Percentiles rank a stretch among this genome's conserved stretches.
Conservation (phyloP, 2,888 invertebrate genomes). For the Drosophila paracracens region DNA sequence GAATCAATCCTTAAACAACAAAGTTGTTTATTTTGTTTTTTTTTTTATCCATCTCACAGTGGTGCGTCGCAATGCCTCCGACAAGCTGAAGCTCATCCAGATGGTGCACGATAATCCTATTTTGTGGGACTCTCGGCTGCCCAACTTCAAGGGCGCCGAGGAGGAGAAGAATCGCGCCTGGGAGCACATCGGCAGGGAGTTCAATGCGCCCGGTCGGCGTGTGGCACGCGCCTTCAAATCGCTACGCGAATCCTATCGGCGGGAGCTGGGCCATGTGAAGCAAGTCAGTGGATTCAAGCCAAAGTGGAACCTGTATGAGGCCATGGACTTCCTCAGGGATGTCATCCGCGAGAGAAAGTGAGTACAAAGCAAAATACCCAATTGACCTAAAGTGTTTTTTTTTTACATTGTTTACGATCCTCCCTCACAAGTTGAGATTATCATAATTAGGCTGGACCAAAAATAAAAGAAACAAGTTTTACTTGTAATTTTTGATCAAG, state of each 20-base stretch:
- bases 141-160: conserved; percentile 84
- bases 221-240: conserved; percentile 84
- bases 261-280: conserved; percentile 83
- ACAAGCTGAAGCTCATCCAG: conserved; percentile 83
- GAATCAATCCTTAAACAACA: conserved; percentile 4
- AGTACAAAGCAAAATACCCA: conserved; percentile 57
- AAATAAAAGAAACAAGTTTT: neutral
- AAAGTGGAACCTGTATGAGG: conserved; percentile 83
- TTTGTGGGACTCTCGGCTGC: conserved; percentile 83
- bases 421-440: conserved; percentile 1
- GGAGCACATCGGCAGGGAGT: conserved; percentile 83
- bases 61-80: conserved; percentile 84
- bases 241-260: conserved; percentile 83
- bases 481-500: neutral
- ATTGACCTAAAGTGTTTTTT: conserved; percentile 1
- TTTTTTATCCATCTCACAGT: conserved; percentile 56
- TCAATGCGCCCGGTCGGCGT: conserved; percentile 83
- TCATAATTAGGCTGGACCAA: conserved; percentile 22
- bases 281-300: conserved; percentile 83
- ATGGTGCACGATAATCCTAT: conserved; percentile 84
- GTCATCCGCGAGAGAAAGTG: conserved; percentile 84
- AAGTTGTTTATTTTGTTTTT: conserved; percentile 4
- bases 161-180: conserved; percentile 84
- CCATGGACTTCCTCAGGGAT: conserved; percentile 84
- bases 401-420: neutral